phyloP scores from a whole-genome alignment of 53 echinoderm and acorn worm genomes.

The Paelopatides confundens region DNA sequence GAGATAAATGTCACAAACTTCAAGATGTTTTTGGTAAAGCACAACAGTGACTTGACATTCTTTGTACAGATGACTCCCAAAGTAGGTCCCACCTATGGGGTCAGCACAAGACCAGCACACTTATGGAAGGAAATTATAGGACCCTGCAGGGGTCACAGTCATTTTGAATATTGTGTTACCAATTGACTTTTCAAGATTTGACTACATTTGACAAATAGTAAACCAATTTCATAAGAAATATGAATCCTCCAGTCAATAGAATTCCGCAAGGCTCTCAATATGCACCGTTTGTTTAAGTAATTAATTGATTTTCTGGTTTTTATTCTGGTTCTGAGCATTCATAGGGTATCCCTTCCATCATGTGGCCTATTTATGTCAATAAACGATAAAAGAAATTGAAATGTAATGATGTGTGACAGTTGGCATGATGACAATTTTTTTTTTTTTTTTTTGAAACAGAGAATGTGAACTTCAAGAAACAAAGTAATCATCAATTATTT shows the following conservation, averaged over 20 bases:
- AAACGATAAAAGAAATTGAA: not conserved
- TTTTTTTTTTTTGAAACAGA: too few relatives aligned
- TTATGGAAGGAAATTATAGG: not conserved
- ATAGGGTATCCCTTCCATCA: not conserved
- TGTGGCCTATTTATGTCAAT: not conserved
- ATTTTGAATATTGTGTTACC: constrained; percentile 27
- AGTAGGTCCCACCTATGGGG: not conserved
- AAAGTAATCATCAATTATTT: too few relatives aligned
- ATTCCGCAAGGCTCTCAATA: not conserved
- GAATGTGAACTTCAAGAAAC: too few relatives aligned
- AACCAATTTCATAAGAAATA: not conserved
- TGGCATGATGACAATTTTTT: not conserved
- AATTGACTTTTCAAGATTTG: not conserved
- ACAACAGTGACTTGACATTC: not conserved
- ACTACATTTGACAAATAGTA: constrained; percentile 18
- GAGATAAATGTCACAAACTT: not conserved
- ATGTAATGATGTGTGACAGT: not conserved
- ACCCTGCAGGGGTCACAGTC: not conserved
- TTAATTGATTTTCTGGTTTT: not conserved
- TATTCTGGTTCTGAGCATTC: not conserved
- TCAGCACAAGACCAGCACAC: constrained; percentile 1
- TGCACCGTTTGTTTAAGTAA: not conserved
- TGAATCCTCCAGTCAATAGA: not conserved
- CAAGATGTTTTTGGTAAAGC: not conserved
- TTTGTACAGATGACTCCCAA: constrained; percentile 8